phyloP scores from a whole-genome alignment of 2,888 invertebrate species.

The Acronicta aceris region DNA sequence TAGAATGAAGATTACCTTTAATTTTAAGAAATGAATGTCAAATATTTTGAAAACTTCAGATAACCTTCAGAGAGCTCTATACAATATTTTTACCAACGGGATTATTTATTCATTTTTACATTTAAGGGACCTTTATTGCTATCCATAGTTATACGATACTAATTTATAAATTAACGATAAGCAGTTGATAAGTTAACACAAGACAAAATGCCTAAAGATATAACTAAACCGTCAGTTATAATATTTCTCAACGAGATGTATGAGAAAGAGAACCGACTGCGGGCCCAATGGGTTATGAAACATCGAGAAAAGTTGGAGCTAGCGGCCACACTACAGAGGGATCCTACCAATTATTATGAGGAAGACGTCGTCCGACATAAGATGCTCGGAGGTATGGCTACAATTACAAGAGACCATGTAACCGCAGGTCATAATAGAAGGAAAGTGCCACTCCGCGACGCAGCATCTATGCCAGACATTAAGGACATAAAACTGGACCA shows the following conservation, averaged over 20 bases:
- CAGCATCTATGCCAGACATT: slow-evolving; percentile 61
- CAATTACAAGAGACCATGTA: slow-evolving; percentile 67
- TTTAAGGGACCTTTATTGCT: background rate
- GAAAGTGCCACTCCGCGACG: slow-evolving; percentile 64
- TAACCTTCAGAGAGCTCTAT: background rate
- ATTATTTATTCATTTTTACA: background rate
- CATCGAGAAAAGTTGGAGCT: slow-evolving; percentile 61
- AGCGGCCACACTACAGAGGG: slow-evolving; percentile 67
- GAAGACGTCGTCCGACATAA: slow-evolving; percentile 66
- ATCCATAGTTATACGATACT: background rate
- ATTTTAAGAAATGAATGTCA: background rate
- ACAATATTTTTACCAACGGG: background rate
- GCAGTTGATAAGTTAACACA: background rate
- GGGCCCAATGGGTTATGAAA: slow-evolving; percentile 69
- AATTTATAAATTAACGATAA: background rate
- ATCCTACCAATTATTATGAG: slow-evolving; percentile 70
- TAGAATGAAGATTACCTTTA: no score
- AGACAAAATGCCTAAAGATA: slow-evolving; percentile 67
- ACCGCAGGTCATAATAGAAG: slow-evolving; percentile 61
- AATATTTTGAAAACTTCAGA: background rate
- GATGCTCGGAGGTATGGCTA: slow-evolving; percentile 67
- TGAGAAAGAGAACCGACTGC: slow-evolving; percentile 69
- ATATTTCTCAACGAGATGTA: slow-evolving; percentile 70
- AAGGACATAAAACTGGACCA: slow-evolving; percentile 63
- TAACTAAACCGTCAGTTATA: slow-evolving; percentile 69